Evolutionary conservation across 1,140 invertebrate genomes (phyloP).

Genomic region (Laupala kohalensis): DNA sequence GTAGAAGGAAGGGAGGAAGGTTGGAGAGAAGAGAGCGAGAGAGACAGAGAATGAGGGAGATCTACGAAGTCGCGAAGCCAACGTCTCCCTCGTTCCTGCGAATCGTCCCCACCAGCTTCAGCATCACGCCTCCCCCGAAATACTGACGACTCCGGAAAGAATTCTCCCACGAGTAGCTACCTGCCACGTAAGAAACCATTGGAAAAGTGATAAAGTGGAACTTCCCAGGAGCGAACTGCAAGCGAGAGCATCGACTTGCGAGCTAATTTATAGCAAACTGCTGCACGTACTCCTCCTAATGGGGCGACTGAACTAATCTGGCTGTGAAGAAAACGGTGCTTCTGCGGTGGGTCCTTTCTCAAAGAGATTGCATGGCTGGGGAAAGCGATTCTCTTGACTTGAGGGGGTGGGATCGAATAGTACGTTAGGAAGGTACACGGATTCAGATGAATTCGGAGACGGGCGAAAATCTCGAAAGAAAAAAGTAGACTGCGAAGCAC

Average conservation of each 20-base stretch:
- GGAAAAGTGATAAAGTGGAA: constrained; percentile 7
- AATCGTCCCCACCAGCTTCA: too few relatives aligned
- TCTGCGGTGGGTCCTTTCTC: too few relatives aligned
- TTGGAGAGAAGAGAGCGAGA: background rate
- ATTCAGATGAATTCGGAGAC: too few relatives aligned
- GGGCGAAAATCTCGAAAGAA: too few relatives aligned
- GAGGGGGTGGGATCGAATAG: background rate
- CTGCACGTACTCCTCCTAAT: background rate
- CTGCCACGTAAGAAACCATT: background rate
- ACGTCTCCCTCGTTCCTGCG: too few relatives aligned
- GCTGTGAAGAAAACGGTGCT: background rate
- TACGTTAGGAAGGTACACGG: too few relatives aligned
- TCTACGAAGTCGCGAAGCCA: too few relatives aligned
- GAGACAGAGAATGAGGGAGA: background rate
- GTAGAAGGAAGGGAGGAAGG: background rate
- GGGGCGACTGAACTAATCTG: background rate
- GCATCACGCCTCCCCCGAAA: too few relatives aligned
- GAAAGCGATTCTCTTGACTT: background rate
- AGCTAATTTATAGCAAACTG: background rate
- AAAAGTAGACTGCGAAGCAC: too few relatives aligned
- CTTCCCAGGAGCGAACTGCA: background rate
- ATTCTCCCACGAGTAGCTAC: background rate
- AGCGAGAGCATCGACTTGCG: background rate
- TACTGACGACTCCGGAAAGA: too few relatives aligned
- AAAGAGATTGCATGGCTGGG: background rate